Percentiles rank a stretch among this genome's conserved stretches.
These are phyloP conservation scores for Pseudorectes ferrugineus DNA, from an alignment of 2,113 vertebrate species.

Conservation along the genomic window DNA sequence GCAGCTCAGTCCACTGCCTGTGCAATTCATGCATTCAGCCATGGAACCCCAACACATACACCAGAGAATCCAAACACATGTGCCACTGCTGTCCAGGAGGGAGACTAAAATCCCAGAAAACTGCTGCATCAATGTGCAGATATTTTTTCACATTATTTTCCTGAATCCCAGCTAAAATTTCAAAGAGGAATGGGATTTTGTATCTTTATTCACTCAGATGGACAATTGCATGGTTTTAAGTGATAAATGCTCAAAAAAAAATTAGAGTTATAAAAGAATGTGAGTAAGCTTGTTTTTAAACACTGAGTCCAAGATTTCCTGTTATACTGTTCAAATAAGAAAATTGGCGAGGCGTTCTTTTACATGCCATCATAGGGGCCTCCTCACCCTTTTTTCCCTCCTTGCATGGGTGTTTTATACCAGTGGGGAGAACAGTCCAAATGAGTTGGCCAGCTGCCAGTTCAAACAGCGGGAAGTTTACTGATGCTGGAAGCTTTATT, in stretches of 20 bases:
- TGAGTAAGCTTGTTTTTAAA: not conserved
- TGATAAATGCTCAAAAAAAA: not conserved
- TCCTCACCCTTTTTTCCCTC: not conserved
- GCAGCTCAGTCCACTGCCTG: not conserved
- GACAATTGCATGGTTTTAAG: not conserved
- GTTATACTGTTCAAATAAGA: not conserved
- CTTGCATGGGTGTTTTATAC: not conserved
- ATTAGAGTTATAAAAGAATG: not conserved
- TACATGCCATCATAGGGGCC: not conserved
- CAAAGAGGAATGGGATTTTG: not conserved
- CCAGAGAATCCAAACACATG: not conserved
- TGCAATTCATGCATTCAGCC: not conserved
- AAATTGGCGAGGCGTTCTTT: not conserved
- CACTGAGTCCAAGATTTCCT: not conserved
- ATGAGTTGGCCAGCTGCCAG: conserved; percentile 20
- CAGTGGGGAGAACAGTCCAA: not conserved
- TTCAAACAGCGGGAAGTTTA: conserved; percentile 33
- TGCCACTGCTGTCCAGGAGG: not conserved
- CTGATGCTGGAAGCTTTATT: conserved; percentile 29
- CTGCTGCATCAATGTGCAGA: not conserved
- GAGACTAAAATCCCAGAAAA: not conserved
- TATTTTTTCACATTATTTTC: not conserved
- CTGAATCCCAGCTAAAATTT: not conserved
- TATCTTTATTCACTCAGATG: not conserved
- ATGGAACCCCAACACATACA: not conserved